Evolutionary conservation across 2,888 invertebrate genomes (phyloP), one percentile per base, ranked within the genome.

Genomic region (Orchestes rusci): DNA sequence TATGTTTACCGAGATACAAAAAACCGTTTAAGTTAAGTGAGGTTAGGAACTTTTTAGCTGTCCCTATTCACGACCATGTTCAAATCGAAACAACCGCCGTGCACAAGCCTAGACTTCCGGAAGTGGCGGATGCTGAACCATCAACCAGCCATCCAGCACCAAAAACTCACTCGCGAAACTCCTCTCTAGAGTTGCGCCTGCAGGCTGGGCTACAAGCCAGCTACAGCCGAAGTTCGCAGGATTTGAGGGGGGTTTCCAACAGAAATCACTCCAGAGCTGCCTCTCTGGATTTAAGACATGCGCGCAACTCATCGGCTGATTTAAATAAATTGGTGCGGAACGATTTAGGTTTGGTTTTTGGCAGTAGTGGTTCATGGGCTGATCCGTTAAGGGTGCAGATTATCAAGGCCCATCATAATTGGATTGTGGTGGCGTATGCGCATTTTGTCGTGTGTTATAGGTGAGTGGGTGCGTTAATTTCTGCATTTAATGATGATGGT

Each of bases 401-500:
- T 38, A 89, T 95, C 56, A 89, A 91, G 65, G 95, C 95, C 3
- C 95, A 97, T 70, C 94, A 96, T 67, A 96, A 95, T 66, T 96
- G 95, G 90, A 89, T 99, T 52, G 92, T 90, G 16, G 93, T 94
- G 16, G 95, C 94, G 1, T 96, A 95, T 68, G 86, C 92, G 44
- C 92, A 96, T 70, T 94, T 92, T 70, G 89, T 96, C 16, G 88
- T 90, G 46, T 93, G 95, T 62, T 97, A 93, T 67, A 81, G 86
- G 87, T 88, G 70, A 39, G 23, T n/a, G n/a, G n/a, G n/a, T n/a
- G n/a, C 23, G 5, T 23, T 10, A 23, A 23, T 23, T 23, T 23
- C n/a, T n/a, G n/a, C n/a, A n/a, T n/a, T n/a, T n/a, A 16, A 15
- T 23, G 13, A 13, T 27, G 3, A 16, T 27, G 15, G 19, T 54